Base-by-base conservation (phyloP, 1,140 invertebrate genomes). In the Lucilia cuprina region DNA sequence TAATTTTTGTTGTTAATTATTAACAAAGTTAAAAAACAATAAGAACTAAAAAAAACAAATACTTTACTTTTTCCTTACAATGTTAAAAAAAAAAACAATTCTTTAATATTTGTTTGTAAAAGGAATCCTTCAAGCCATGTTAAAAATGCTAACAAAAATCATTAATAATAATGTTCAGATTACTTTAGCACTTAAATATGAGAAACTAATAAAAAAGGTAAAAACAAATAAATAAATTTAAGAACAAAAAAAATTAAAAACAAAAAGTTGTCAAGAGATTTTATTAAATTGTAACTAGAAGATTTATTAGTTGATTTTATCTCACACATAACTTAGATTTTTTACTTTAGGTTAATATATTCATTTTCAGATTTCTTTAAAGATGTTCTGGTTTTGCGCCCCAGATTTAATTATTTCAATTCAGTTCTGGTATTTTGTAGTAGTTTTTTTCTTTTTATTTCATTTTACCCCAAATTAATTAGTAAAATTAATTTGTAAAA, bases 101-200 rank as follows among this genome's bases (percentile, higher is more conserved):
- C 49, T 49, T 19, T 50, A 49, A 21, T 80, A 80, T 80, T 80
- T 49, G 21, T 80, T 49, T 78, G 75, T 25, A 80, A 49, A 70
- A n/a, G n/a, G n/a, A 25, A 70, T 21, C 5, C 19, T 80, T 25
- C 35, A n/a, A 78, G 35, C 14, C 17, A 17, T 60, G 55, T 60
- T 70, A 70, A 19, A 50, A 21, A 35, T 25, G 7, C 35, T 49
- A 50, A 80, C 0, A 77, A 80, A 41, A 78, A 50, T 49, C n/a
- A 80, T 49, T 80, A 80, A 80, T 49, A 80, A 21, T 70, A 70
- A 49, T 49, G 77, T 77, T 77, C 74, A 77, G 74, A 77, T 41
- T 21, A 80, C 41, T 80, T 80, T 80, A 80, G 77, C 77, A 80
- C 77, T 49, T 80, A 41, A 78, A 78, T 41, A 78, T 21, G 21